phyloP scores from a whole-genome alignment of 2,888 invertebrate species.

The Tyria jacobaeae region DNA sequence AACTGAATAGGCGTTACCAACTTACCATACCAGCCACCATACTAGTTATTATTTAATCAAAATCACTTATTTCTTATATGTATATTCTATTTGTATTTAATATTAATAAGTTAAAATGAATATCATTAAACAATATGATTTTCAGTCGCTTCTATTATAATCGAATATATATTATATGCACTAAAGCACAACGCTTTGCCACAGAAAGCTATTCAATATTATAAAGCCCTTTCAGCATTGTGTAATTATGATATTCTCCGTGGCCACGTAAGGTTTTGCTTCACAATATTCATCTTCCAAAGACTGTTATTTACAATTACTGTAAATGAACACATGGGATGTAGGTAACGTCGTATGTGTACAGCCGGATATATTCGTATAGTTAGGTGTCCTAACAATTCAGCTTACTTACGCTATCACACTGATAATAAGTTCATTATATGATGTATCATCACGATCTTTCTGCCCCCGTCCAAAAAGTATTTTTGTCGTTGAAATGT shows the following conservation, averaged over 20 bases:
- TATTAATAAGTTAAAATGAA: neutral
- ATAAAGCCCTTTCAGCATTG: neutral
- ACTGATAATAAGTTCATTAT: too few species aligned
- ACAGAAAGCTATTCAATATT: neutral
- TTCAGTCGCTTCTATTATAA: too few species aligned
- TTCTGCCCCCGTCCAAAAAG: too few species aligned
- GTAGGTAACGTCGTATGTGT: neutral
- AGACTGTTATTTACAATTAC: neutral
- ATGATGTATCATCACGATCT: too few species aligned
- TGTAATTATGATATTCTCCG: neutral
- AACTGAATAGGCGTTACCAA: too few species aligned
- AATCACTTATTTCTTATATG: too few species aligned
- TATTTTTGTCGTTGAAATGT: too few species aligned
- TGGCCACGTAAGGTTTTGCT: neutral
- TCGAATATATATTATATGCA: neutral
- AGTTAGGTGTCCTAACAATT: neutral
- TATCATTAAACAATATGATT: too few species aligned
- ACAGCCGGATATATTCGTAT: neutral
- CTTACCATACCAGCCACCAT: too few species aligned
- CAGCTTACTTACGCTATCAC: neutral
- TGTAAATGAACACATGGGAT: constrained; percentile 1
- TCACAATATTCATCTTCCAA: neutral
- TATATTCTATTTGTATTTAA: too few species aligned
- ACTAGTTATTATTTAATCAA: too few species aligned
- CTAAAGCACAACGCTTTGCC: neutral